Evolutionary conservation across 2,797 vertebrate species (phyloP), one percentile per base, ranked within the genome.

Genomic region (Myotis daubentonii): DNA sequence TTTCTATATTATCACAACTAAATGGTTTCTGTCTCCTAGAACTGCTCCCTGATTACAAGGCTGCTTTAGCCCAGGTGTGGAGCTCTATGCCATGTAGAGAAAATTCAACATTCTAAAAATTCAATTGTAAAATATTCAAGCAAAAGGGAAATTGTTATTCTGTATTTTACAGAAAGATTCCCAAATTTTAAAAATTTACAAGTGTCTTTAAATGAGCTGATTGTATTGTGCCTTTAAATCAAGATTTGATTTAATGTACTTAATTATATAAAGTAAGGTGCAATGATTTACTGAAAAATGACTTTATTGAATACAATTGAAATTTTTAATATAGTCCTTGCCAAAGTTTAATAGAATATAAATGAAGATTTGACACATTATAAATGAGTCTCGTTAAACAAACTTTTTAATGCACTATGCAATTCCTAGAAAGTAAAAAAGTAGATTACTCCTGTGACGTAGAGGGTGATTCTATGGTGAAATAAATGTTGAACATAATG

Each of bases 301-400:
- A 10, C 13, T 70, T 89, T 89, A 49, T 51, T 95, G 55, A n/a
- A 70, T 53, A 55, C 23, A 82, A 44, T 55, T 91, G 55, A 72
- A 91, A 62, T 88, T 94, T 91, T 88, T 79, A 72, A 79, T 17
- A 51, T 65, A 30, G 38, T 72, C 44, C 10, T 93, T 72, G 47
- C 3, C 44, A 74, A 76, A 55, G 20, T 3, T 68, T 88, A 94
- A 33, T 60, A 51, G 33, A 84, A 66, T 36, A 13, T 76, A 81
- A 90, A 60, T 41, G 57, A 87, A 93, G 8, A 87, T 87, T 36
- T 83, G 78, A 71, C 84, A 88, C 23, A 76, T 93, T 15, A 60
- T 51, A 76, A 75, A 70, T 8, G 65, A 72, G 8, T 74, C 25
- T 65, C 75, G 10, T 82, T 76, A 91, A 74, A 53, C 19, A 91